Percentiles rank a stretch among this genome's conserved stretches.
These are phyloP conservation scores for Hemitrygon akajei DNA, from an alignment of 2,797 vertebrate species.

Conservation along the genomic window DNA sequence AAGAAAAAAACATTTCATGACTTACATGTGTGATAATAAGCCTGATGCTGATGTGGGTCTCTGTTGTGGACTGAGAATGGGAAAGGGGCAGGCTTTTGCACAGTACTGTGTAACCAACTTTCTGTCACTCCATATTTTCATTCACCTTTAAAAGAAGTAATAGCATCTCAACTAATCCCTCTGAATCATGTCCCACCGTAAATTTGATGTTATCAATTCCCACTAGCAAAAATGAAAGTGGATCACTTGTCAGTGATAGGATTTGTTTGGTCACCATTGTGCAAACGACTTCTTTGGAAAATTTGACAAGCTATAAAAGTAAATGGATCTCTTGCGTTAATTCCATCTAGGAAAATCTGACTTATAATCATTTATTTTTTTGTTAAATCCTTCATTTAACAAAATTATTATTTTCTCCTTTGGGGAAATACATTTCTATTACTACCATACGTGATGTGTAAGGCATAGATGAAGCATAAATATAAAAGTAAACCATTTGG, in stretches of 20 bases:
- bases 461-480: not conserved
- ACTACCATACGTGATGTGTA: not conserved
- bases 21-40: too few species aligned
- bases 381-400: not conserved
- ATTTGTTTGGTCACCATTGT: not conserved
- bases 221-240: not conserved
- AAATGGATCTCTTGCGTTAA: not conserved
- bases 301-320: not conserved
- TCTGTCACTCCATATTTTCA: not conserved
- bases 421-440: not conserved
- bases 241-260: not conserved
- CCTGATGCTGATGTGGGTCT: too few species aligned
- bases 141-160: not conserved
- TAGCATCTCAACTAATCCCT: not conserved
- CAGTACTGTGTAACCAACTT: not conserved
- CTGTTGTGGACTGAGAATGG: too few species aligned
- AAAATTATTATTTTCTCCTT: not conserved
- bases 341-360: too few species aligned
- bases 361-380: not conserved
- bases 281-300: not conserved
- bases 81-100: too few species aligned
- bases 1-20: too few species aligned
- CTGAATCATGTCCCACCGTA: not conserved
- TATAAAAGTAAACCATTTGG: not conserved
- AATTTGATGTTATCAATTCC: not conserved